These are phyloP conservation scores for Macrostomum lignano DNA, from an alignment of 1,140 invertebrate genomes.

Conservation along the genomic window DNA sequence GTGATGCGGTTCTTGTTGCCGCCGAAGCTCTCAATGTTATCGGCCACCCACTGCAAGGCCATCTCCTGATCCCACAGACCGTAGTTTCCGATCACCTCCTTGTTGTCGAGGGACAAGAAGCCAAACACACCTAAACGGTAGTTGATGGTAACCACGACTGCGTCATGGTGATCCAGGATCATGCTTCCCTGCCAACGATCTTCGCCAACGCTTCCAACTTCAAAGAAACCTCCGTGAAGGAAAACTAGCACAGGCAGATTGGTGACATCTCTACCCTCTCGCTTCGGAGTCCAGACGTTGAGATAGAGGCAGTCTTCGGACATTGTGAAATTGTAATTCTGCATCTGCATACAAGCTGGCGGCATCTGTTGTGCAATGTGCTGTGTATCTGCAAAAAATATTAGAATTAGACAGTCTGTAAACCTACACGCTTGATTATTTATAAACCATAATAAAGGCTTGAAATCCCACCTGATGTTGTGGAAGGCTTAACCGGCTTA, in stretches of 20 bases:
- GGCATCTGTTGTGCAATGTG: too few species aligned
- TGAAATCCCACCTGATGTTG: too few species aligned
- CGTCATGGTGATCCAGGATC: conserved; percentile 33
- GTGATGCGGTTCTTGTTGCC: conserved; percentile 7
- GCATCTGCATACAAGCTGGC: too few species aligned
- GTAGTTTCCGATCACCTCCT: conserved; percentile 2
- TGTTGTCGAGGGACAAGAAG: conserved; percentile 45
- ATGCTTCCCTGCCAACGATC: conserved; percentile 37
- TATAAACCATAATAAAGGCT: too few species aligned
- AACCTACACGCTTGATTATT: too few species aligned
- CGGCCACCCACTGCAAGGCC: conserved; percentile 7
- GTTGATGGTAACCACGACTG: conserved; percentile 69
- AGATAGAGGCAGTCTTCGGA: too few species aligned
- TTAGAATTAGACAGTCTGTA: too few species aligned
- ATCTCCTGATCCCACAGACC: conserved; percentile 7
- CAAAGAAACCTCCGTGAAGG: conserved; percentile 10
- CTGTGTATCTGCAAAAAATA: too few species aligned
- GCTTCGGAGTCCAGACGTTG: too few species aligned
- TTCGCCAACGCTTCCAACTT: conserved; percentile 13
- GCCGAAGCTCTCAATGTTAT: conserved; percentile 8
- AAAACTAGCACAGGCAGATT: conserved; percentile 9
- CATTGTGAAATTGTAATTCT: too few species aligned
- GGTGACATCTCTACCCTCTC: too few species aligned
- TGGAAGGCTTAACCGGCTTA: too few species aligned
- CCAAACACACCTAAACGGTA: conserved; percentile 58